Evolutionary conservation across 2,113 vertebrate genomes (phyloP), one percentile per base, ranked within the genome.

Genomic region (Holacanthus passer): DNA sequence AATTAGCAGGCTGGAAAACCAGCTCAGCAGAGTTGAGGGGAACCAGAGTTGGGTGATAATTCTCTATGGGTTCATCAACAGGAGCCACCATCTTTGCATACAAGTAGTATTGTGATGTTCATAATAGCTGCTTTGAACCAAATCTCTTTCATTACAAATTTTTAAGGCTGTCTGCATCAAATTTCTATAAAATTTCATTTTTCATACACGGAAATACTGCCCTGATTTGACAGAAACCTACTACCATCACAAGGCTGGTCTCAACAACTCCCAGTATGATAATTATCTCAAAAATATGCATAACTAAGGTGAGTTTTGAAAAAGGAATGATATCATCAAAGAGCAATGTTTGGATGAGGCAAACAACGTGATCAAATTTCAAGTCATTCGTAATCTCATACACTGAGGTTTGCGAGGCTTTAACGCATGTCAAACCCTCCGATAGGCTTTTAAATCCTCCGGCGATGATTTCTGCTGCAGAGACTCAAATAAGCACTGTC

Each of bases 401-500:
- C 1, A 12, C 1, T 32, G 32, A 41, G 31, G 41, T 62, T 39
- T 47, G 17, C 58, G n/a, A 55, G 27, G 10, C 58, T 56, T 27
- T 5, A 53, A 31, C 32, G 39, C 32, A 52, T 37, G 31, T 55
- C 7, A 79, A 47, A 45, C 27, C 53, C 27, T 59, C 31, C 58
- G 41, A 50, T 0, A 68, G 35, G 1, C 24, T 16, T 60, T 31
- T 71, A 14, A 37, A 53, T 32, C 31, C 50, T 14, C 13, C 56
- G 32, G 66, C 56, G 62, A 71, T 79, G 39, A 56, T 81, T 64
- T 77, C 41, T 50, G 14, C 68, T 65, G 67, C 35, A 68, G 32
- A 70, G 65, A 67, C 77, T 77, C 43, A 68, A 74, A 79, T 77
- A 70, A 69, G 69, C 80, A 20, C 56, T 50, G 50, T n/a, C 60